A percentile compares a stretch with the other conserved stretches of the same genome.
phyloP scores from a whole-genome alignment of 2,888 invertebrate genomes.

The Ptilodon capucinus region DNA sequence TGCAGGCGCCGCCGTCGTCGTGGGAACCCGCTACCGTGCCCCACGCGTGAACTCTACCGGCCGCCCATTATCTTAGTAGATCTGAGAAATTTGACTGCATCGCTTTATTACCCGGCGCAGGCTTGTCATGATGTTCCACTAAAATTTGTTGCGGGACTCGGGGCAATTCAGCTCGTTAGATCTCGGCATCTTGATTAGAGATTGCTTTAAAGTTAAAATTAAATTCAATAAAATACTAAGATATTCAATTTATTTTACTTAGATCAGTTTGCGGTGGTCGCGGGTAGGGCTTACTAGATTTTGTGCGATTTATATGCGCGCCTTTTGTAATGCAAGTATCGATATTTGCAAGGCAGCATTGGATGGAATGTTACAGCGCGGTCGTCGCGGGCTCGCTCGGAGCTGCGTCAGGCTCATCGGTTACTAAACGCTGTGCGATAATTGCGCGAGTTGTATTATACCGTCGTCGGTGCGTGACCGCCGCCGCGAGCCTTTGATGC shows the following conservation, averaged over 20 bases:
- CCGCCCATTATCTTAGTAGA: conserved; percentile 20
- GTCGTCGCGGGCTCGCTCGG: too few relatives aligned
- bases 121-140: not conserved
- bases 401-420: too few relatives aligned
- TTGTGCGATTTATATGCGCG: too few relatives aligned
- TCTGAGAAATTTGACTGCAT: conserved; percentile 3
- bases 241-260: too few relatives aligned
- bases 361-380: too few relatives aligned
- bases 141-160: not conserved
- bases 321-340: too few relatives aligned
- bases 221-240: too few relatives aligned
- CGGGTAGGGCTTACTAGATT: too few relatives aligned
- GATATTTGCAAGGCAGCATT: too few relatives aligned
- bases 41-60: conserved; percentile 18
- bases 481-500: not conserved
- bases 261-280: too few relatives aligned
- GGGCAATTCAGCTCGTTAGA: not conserved
- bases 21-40: conserved; percentile 12
- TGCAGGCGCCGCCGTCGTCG: conserved; percentile 26
- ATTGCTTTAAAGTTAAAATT: too few relatives aligned
- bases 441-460: not conserved
- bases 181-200: not conserved
- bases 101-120: not conserved
- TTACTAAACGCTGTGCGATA: not conserved
- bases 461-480: not conserved